Evolutionary conservation across 1,140 invertebrate species (phyloP).

Genomic region (Lepidostoma basale): DNA sequence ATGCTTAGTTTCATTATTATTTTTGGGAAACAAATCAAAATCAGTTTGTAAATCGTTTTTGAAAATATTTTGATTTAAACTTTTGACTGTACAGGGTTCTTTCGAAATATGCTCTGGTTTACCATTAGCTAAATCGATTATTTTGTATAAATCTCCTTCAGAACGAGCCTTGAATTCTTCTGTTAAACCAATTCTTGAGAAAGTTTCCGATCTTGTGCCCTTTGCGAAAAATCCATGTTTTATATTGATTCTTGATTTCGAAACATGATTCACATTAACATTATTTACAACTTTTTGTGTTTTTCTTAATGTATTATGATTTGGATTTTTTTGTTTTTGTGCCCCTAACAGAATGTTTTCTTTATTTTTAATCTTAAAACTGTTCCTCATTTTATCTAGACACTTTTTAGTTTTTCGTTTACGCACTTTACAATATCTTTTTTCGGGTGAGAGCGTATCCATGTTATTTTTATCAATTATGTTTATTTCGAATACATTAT

Average conservation of each 20-base stretch:
- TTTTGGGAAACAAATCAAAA: too few relatives aligned
- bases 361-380: slow-evolving; percentile 34
- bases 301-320: neutral
- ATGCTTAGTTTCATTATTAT: too few relatives aligned
- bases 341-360: neutral
- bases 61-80: too few relatives aligned
- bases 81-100: too few relatives aligned
- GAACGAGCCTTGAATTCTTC: slow-evolving; percentile 41
- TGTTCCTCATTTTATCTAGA: slow-evolving; percentile 51
- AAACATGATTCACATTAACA: slow-evolving; percentile 35
- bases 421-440: slow-evolving; percentile 30
- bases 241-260: slow-evolving; percentile 31
- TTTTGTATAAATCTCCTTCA: slow-evolving; percentile 40
- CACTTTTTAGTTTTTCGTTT: slow-evolving; percentile 52
- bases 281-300: neutral
- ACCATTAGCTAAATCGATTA: slow-evolving; percentile 32
- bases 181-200: slow-evolving; percentile 47
- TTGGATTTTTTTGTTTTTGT: slow-evolving; percentile 6
- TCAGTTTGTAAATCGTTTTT: too few relatives aligned
- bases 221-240: slow-evolving; percentile 48
- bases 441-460: slow-evolving; percentile 34
- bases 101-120: neutral
- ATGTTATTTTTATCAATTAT: slow-evolving; percentile 25
- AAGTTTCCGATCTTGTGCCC: slow-evolving; percentile 50
- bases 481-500: too few relatives aligned